Conservation (phyloP, 1,140 invertebrate genomes). For the Drosophila funebris region DNA sequence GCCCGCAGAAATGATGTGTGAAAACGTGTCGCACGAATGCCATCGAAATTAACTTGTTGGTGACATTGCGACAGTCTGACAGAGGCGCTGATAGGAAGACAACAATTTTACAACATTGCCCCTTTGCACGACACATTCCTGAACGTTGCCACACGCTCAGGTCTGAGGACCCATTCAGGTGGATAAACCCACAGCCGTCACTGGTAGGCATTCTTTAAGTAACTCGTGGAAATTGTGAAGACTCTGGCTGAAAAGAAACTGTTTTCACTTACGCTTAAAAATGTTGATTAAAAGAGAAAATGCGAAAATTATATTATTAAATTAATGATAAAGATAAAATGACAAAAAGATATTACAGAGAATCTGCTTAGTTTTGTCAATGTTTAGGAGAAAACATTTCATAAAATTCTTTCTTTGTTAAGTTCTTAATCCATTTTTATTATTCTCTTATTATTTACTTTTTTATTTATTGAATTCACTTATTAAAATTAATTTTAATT, state of each 20-base stretch:
- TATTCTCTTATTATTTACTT: too few species aligned
- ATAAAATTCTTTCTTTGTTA: too few species aligned
- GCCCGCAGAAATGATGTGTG: conserved; percentile 25
- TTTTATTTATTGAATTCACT: too few species aligned
- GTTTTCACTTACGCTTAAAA: not conserved
- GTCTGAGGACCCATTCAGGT: not conserved
- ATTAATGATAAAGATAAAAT: too few species aligned
- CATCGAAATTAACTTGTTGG: conserved; percentile 73
- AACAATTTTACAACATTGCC: conserved; percentile 50
- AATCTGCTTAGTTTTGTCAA: too few species aligned
- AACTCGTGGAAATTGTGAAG: conserved; percentile 1
- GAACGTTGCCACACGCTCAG: conserved; percentile 3
- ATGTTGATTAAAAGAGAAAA: too few species aligned
- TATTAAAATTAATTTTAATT: too few species aligned
- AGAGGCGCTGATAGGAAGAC: conserved; percentile 57
- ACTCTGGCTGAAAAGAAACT: not conserved
- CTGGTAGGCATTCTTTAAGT: conserved; percentile 3
- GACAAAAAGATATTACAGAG: too few species aligned
- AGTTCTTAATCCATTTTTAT: too few species aligned
- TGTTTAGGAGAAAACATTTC: too few species aligned
- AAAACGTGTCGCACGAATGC: conserved; percentile 41
- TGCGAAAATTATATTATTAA: too few species aligned
- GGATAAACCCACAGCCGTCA: not conserved
- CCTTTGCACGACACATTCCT: conserved; percentile 27
- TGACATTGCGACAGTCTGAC: conserved; percentile 50